Evolutionary conservation across 2,113 vertebrate species (phyloP).

Genomic region (Orientallactaga bullata): DNA sequence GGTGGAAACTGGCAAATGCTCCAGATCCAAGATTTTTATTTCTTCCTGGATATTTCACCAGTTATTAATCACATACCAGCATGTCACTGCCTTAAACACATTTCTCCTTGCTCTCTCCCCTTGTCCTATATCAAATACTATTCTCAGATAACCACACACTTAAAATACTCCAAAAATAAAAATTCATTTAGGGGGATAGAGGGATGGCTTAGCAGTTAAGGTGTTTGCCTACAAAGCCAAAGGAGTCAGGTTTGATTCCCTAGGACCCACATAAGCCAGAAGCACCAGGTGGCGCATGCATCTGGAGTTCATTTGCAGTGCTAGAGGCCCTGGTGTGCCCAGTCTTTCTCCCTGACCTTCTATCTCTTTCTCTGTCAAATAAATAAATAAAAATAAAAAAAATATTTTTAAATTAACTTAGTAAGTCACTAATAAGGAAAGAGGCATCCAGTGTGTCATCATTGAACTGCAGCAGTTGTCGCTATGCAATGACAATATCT

Average conservation of each 20-base stretch:
- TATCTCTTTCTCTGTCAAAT: too few relatives aligned
- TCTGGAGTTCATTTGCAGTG: too few relatives aligned
- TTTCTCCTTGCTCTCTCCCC: background rate
- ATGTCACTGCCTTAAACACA: fast-evolving
- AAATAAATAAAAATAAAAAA: too few relatives aligned
- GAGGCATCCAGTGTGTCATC: background rate
- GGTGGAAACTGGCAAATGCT: background rate
- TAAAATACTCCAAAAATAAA: background rate
- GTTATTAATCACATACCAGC: background rate
- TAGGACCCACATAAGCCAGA: too few relatives aligned
- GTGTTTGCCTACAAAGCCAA: too few relatives aligned
- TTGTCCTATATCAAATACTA: background rate
- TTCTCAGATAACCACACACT: background rate
- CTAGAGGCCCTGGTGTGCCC: too few relatives aligned
- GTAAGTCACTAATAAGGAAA: background rate
- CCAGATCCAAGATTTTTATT: background rate
- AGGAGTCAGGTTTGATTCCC: too few relatives aligned
- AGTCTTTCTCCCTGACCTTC: too few relatives aligned
- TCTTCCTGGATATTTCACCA: background rate
- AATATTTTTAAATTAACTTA: background rate
- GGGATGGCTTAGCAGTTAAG: too few relatives aligned
- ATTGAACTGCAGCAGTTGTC: background rate
- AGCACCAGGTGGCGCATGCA: too few relatives aligned
- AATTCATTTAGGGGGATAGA: too few relatives aligned
- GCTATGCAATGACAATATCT: background rate